These are phyloP conservation scores for Drosophila nr. perissopoda DNA, from an alignment of 2,888 invertebrate species.

Conservation along the genomic window DNA sequence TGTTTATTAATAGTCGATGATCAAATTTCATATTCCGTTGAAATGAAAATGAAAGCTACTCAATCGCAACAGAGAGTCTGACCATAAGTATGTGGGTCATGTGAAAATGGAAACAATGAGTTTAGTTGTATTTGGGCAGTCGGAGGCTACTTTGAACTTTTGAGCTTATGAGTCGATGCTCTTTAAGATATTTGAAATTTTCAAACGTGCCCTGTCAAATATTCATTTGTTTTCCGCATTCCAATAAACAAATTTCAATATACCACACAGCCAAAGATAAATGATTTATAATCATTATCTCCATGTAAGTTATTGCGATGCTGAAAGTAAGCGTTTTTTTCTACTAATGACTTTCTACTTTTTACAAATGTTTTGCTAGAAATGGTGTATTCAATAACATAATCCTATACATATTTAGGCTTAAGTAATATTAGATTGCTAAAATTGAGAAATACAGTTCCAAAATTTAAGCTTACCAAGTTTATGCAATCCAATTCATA, in stretches of 20 bases:
- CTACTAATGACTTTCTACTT: not conserved
- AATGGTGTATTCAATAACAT: not conserved
- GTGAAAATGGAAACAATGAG: not conserved
- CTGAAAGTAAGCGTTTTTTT: not conserved
- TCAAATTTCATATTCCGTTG: not conserved
- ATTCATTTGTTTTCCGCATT: not conserved
- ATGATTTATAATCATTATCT: not conserved
- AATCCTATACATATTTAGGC: not conserved
- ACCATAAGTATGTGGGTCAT: slow-evolving; percentile 2
- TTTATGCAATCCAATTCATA: not conserved
- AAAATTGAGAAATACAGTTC: not conserved
- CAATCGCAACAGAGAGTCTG: not conserved
- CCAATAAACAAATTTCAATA: not conserved
- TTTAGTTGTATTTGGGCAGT: not conserved
- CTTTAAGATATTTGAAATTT: not conserved
- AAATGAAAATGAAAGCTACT: not conserved
- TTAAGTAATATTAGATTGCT: not conserved
- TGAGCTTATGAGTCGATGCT: not conserved
- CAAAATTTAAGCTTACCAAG: not conserved
- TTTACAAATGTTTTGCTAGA: not conserved
- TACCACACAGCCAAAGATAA: not conserved
- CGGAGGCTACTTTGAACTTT: not conserved
- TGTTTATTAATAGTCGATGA: not conserved
- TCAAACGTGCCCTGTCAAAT: not conserved
- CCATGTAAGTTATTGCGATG: not conserved